These are phyloP conservation scores for Odocoileus hemionus DNA, from an alignment of 2,113 vertebrate genomes.

Conservation along the genomic window DNA sequence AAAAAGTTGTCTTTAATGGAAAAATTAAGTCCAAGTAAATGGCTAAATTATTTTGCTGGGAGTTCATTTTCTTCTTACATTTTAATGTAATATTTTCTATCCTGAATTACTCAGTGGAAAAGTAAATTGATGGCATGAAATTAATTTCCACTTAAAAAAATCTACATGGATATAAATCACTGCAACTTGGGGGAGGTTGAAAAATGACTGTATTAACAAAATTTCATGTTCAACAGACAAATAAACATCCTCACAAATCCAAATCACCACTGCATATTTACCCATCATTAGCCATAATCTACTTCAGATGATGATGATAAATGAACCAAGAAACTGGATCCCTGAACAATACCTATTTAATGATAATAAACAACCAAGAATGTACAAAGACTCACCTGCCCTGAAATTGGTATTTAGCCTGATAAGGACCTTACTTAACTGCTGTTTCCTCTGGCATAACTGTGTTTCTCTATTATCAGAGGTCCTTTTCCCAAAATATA, in stretches of 20 bases:
- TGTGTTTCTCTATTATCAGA: neutral
- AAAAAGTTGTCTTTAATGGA: neutral
- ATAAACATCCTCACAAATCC: slow-evolving; percentile 51
- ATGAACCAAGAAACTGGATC: slow-evolving; percentile 26
- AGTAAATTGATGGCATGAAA: slow-evolving; percentile 60
- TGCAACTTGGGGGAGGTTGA: slow-evolving; percentile 46
- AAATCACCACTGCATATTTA: neutral
- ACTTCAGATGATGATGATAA: slow-evolving; percentile 69
- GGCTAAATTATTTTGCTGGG: neutral
- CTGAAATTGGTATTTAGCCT: neutral
- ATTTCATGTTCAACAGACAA: slow-evolving; percentile 61
- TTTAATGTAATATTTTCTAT: slow-evolving; percentile 24
- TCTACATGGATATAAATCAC: slow-evolving; percentile 39
- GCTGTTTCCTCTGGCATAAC: neutral
- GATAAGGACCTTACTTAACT: neutral
- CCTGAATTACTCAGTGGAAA: slow-evolving; percentile 42
- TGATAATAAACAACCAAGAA: neutral
- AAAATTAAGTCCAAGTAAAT: neutral
- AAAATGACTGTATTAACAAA: slow-evolving; percentile 70
- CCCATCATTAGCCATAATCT: slow-evolving; percentile 65
- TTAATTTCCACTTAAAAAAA: slow-evolving; percentile 48
- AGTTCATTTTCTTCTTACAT: slow-evolving; percentile 3
- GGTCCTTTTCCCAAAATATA: neutral
- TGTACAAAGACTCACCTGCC: neutral
- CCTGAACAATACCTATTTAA: slow-evolving; percentile 33